These are phyloP conservation scores for Dastarcus helophoroides DNA, from an alignment of 2,888 invertebrate species.

Conservation along the genomic window DNA sequence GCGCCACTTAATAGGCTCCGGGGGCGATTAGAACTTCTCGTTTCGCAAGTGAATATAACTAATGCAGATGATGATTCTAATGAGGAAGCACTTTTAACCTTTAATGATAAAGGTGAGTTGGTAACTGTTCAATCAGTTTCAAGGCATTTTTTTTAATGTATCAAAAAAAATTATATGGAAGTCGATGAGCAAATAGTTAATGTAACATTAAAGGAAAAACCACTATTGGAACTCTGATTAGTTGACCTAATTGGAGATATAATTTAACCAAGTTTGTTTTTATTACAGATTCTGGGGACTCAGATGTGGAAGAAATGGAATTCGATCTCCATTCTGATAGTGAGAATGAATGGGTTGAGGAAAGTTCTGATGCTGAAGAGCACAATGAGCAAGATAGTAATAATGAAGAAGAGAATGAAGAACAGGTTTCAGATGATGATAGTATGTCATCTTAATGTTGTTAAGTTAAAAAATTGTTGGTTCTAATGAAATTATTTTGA, in stretches of 20 bases:
- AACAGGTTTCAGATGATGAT: no score
- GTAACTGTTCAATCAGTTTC: not conserved
- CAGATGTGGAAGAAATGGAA: slow-evolving; percentile 29
- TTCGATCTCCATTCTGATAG: slow-evolving; percentile 26
- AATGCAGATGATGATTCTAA: slow-evolving; percentile 27
- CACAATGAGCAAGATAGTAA: no score
- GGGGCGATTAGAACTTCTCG: slow-evolving; percentile 49
- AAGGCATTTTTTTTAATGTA: slow-evolving; percentile 6
- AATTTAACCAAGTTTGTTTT: slow-evolving; percentile 5
- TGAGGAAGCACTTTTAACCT: slow-evolving; percentile 40
- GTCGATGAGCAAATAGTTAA: no score
- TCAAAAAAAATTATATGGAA: no score
- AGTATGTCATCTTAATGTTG: no score
- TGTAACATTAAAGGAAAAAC: no score
- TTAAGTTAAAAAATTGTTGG: no score
- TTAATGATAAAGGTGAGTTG: slow-evolving; percentile 43
- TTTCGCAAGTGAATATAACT: slow-evolving; percentile 41
- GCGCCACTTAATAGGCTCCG: slow-evolving; percentile 44
- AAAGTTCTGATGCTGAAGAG: slow-evolving; percentile 28
- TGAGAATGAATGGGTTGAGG: slow-evolving; percentile 34
- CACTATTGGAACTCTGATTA: no score
- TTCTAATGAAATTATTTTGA: no score
- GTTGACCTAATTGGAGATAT: no score
- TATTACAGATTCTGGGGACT: slow-evolving; percentile 28
- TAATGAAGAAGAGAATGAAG: no score